Conservation (phyloP, 1,140 invertebrate genomes). For the Agraylea sexmaculata region DNA sequence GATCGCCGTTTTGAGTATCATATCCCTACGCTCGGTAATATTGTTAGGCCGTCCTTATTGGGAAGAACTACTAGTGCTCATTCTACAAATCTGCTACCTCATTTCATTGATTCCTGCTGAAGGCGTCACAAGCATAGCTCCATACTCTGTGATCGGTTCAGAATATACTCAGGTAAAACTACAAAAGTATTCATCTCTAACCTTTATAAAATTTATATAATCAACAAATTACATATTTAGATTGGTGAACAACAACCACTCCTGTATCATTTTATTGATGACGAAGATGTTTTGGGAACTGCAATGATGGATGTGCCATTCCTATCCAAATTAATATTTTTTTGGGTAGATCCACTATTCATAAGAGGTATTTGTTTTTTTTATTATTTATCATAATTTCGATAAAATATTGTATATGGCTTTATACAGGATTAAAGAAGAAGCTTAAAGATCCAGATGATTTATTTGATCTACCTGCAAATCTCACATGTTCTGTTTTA, state of each 20-base stretch:
- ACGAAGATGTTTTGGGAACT: constrained; percentile 55
- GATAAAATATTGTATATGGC: constrained; percentile 1
- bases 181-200: constrained; percentile 15
- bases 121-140: constrained; percentile 34
- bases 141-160: constrained; percentile 38
- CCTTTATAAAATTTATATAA: constrained; percentile 20
- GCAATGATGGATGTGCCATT: constrained; percentile 65
- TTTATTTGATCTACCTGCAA: constrained; percentile 71
- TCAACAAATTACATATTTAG: constrained; percentile 6
- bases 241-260: constrained; percentile 52
- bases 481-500: constrained; percentile 49
- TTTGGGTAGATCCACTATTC: constrained; percentile 81
- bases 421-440: constrained; percentile 42
- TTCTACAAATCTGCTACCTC: constrained; percentile 46
- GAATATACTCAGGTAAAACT: constrained; percentile 42
- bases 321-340: constrained; percentile 67
- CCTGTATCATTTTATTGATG: constrained; percentile 33
- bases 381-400: not conserved
- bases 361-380: constrained; percentile 51
- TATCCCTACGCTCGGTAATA: constrained; percentile 41
- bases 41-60: constrained; percentile 30
- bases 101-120: constrained; percentile 49
- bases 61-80: constrained; percentile 38
- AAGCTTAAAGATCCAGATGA: constrained; percentile 65
- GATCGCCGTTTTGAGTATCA: constrained; percentile 46